Percentiles rank a stretch among this genome's conserved stretches.
phyloP scores from a whole-genome alignment of 2,797 vertebrate species.

The Amphiprion clarkii region DNA sequence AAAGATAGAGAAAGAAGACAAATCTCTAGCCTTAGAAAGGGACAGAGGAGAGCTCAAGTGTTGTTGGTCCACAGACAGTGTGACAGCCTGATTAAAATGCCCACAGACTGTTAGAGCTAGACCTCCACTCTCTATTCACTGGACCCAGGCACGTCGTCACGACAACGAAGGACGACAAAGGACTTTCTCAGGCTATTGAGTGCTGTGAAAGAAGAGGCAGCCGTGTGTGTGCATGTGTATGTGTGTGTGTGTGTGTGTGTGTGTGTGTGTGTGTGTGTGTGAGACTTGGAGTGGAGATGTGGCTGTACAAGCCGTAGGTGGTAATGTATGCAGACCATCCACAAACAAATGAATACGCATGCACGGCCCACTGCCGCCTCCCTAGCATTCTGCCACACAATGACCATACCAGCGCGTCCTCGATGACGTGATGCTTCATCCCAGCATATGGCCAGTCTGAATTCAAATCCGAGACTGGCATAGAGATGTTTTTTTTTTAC shows the following conservation, averaged over 20 bases:
- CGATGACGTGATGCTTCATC: constrained; percentile 65
- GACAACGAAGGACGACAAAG: constrained; percentile 85
- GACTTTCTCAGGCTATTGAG: constrained; percentile 83
- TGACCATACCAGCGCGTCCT: constrained; percentile 58
- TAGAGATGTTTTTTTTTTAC: constrained; percentile 32
- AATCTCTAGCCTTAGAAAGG: constrained; percentile 7
- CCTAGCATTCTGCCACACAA: constrained; percentile 76
- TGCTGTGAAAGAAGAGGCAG: constrained; percentile 79
- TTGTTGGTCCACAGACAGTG: constrained; percentile 70
- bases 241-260: constrained; percentile 42
- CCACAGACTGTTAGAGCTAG: constrained; percentile 69
- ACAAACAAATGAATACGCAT: constrained; percentile 80
- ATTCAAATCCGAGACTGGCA: constrained; percentile 40
- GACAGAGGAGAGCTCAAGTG: constrained; percentile 32
- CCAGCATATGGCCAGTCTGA: constrained; percentile 64
- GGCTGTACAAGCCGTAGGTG: constrained; percentile 78
- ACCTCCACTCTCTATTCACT: constrained; percentile 80
- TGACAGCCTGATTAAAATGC: constrained; percentile 82
- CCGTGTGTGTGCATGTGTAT: constrained; percentile 43
- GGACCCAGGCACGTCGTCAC: constrained; percentile 79
- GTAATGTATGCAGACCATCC: constrained; percentile 85
- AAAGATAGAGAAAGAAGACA: constrained; percentile 12
- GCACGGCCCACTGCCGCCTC: constrained; percentile 66
- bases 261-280: constrained; percentile 41
- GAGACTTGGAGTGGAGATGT: constrained; percentile 52